A percentile compares a stretch with the other conserved stretches of the same genome.
These are phyloP conservation scores for Podilymbus podiceps DNA, from an alignment of 2,113 vertebrate species.

Conservation along the genomic window DNA sequence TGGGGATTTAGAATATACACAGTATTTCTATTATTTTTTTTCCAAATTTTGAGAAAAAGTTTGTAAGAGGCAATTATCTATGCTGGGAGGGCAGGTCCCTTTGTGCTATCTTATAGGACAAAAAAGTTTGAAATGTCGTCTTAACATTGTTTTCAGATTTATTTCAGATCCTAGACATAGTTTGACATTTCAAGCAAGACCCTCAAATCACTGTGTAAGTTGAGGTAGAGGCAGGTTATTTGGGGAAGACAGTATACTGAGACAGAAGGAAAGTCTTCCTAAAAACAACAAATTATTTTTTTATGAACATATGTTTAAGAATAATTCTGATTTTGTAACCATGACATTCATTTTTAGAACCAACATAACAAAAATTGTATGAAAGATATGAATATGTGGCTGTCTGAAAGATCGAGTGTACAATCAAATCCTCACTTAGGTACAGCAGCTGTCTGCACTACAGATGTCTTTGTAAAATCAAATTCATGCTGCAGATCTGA, in stretches of 20 bases:
- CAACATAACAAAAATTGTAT: neutral
- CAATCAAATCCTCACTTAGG: constrained; percentile 38
- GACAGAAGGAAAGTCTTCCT: neutral
- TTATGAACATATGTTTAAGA: neutral
- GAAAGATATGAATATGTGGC: neutral
- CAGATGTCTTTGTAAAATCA: constrained; percentile 46
- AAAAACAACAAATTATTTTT: neutral
- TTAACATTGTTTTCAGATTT: neutral
- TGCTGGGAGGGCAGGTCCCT: neutral
- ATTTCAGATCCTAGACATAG: neutral
- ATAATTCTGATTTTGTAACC: neutral
- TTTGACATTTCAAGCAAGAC: neutral
- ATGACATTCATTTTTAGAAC: neutral
- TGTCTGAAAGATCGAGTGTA: constrained; percentile 22
- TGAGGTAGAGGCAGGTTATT: neutral
- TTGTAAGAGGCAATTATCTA: neutral
- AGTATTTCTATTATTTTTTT: neutral
- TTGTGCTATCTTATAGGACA: neutral
- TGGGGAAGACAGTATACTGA: neutral
- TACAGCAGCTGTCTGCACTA: constrained; percentile 57
- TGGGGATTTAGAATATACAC: neutral
- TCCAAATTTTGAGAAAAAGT: neutral
- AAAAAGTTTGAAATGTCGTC: neutral
- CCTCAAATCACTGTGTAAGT: neutral
- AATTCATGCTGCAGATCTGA: constrained; percentile 26